Percentiles rank a stretch among this genome's conserved stretches.
phyloP scores from a whole-genome alignment of 2,888 invertebrate species.

The Dryomyza anilis region DNA sequence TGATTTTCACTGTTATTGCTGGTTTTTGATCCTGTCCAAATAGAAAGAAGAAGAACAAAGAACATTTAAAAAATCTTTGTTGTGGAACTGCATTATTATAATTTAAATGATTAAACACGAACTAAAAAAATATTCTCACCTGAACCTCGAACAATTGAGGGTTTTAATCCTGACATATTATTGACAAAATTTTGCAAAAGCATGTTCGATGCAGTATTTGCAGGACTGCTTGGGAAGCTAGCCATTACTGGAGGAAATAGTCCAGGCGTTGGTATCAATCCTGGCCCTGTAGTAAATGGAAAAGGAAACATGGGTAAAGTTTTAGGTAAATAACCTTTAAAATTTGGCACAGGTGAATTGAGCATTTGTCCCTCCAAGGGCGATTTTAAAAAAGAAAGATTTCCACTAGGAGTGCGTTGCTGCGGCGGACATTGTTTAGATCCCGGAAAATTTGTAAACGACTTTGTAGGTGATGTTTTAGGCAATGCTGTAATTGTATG shows the following conservation, averaged over 20 bases:
- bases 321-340: conserved; percentile 45
- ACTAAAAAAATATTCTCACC: too few relatives aligned
- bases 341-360: conserved; percentile 46
- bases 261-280: conserved; percentile 65
- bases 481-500: background rate
- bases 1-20: background rate
- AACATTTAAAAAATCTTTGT: background rate
- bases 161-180: conserved; percentile 35
- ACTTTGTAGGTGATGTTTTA: conserved; percentile 12
- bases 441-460: conserved; percentile 17
- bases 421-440: conserved; percentile 29
- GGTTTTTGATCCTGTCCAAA: conserved; percentile 4
- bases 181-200: conserved; percentile 34
- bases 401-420: background rate
- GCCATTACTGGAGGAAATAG: conserved; percentile 59
- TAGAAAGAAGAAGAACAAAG: too few relatives aligned
- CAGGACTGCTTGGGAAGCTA: conserved; percentile 38
- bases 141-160: too few relatives aligned
- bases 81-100: background rate
- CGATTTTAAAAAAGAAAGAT: background rate
- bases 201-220: conserved; percentile 32
- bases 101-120: too few relatives aligned
- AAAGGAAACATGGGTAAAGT: conserved; percentile 51
- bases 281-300: conserved; percentile 63
- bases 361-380: conserved; percentile 17